Evolutionary conservation across 2,113 vertebrate species (phyloP), one percentile per base, ranked within the genome.

Genomic region (Arvicanthis niloticus): DNA sequence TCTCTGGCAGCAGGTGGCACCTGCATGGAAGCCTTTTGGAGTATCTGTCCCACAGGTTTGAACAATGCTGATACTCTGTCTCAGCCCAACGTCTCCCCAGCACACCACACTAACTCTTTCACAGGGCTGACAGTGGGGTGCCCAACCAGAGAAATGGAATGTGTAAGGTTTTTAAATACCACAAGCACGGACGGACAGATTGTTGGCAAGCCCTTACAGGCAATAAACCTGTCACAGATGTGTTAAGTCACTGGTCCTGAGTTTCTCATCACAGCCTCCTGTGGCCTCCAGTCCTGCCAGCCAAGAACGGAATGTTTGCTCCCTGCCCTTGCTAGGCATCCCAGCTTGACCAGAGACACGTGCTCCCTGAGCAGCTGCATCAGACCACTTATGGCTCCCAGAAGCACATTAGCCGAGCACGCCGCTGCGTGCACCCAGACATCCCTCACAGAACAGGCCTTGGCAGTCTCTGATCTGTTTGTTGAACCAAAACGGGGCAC

Each of bases 191-290:
- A 24, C 60, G 93, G 90, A 24, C 60, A 93, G 90, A 24, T 48
- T 0, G 86, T 22, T 90, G 93, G 93, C 96, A 91, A 90, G 92
- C 92, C 96, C 81, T 3, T 15, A 88, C 80, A 2, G 89, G 82
- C 92, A 91, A 58, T 91, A 95, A 97, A 96, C 95, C 96, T 92
- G 91, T 86, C 93, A 91, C 95, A 56, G 58, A 45, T 16, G 70
- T 58, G 0, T 40, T n/a, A 90, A 89, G 80, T 86, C 96, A 56
- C 86, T 56, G 95, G n/a, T 87, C 89, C 88, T 94, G 94, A 65
- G 19, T 92, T 90, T 92, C 65, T 89, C 91, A 56, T 88, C 92
- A 11, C 40, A 7, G 95, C 70, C 0, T 85, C 80, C 92, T 40
- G 72, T 45, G 91, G 88, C 92, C 85, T 89, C 93, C 85, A 89